Percentiles rank a stretch among this genome's conserved stretches.
Evolutionary conservation across 2,888 invertebrate species (phyloP).

Genomic region (Agrochola circellaris): DNA sequence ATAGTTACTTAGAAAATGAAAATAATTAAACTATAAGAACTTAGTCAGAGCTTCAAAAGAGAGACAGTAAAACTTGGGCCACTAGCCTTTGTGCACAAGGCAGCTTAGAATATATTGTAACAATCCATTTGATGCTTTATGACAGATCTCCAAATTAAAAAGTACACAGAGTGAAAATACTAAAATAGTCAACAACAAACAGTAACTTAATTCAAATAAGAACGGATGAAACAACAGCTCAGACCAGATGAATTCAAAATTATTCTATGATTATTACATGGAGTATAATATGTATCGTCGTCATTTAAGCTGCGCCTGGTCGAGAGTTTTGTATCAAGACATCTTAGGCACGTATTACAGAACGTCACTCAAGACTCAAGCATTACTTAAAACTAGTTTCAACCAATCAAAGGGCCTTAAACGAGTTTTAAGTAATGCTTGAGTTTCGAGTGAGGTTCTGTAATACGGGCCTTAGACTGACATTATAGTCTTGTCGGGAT

Average conservation of each 20-base stretch:
- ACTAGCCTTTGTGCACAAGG: background rate
- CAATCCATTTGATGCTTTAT: no score
- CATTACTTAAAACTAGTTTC: no score
- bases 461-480: no score
- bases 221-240: background rate
- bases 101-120: background rate
- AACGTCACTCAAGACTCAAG: no score
- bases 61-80: background rate
- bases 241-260: background rate
- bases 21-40: background rate
- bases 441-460: no score
- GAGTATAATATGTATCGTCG: no score
- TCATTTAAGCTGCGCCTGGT: background rate
- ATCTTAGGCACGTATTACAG: no score
- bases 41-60: background rate
- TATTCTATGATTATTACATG: background rate
- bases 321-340: background rate
- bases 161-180: background rate
- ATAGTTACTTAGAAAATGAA: slow-evolving; percentile 10
- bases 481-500: slow-evolving; percentile 19
- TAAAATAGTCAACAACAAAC: background rate
- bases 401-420: no score
- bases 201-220: background rate
- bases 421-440: no score
- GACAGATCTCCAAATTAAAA: background rate